phyloP scores from a whole-genome alignment of 2,113 vertebrate genomes.

The Okapia johnstoni region DNA sequence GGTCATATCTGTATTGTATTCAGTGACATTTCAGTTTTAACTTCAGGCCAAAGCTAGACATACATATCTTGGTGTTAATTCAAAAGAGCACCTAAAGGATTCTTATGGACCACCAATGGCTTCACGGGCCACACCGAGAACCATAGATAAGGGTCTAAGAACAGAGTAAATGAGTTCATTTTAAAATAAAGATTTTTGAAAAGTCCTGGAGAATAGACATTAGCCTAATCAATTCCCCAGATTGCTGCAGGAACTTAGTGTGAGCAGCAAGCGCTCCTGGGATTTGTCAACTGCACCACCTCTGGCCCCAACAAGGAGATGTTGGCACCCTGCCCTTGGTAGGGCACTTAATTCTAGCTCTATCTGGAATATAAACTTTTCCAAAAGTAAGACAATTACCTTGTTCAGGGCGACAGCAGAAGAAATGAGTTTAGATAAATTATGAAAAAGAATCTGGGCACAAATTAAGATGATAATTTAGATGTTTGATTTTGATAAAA shows the following conservation, averaged over 20 bases:
- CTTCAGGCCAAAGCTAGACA: not conserved
- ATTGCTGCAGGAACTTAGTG: not conserved
- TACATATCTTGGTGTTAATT: not conserved
- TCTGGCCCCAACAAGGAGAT: not conserved
- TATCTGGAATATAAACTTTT: not conserved
- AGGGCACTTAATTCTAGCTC: not conserved
- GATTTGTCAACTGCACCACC: not conserved
- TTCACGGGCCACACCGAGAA: not conserved
- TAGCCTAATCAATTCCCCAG: not conserved
- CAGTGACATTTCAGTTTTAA: conserved; percentile 40
- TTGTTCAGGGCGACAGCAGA: not conserved
- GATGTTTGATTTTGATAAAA: not conserved
- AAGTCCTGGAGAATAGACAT: not conserved
- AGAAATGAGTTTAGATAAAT: not conserved
- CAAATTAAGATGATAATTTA: not conserved
- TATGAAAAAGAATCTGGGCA: not conserved
- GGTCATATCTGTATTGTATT: conserved; percentile 46
- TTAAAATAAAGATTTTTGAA: conserved; percentile 17
- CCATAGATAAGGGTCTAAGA: not conserved
- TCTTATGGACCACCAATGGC: not conserved
- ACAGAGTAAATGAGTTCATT: not conserved
- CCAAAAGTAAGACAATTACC: not conserved
- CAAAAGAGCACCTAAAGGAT: not conserved
- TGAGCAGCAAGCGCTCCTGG: not conserved
- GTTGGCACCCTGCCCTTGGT: not conserved